Evolutionary conservation across 2,113 vertebrate species (phyloP), one percentile per base, ranked within the genome.

Genomic region (Coryphaenoides rupestris): DNA sequence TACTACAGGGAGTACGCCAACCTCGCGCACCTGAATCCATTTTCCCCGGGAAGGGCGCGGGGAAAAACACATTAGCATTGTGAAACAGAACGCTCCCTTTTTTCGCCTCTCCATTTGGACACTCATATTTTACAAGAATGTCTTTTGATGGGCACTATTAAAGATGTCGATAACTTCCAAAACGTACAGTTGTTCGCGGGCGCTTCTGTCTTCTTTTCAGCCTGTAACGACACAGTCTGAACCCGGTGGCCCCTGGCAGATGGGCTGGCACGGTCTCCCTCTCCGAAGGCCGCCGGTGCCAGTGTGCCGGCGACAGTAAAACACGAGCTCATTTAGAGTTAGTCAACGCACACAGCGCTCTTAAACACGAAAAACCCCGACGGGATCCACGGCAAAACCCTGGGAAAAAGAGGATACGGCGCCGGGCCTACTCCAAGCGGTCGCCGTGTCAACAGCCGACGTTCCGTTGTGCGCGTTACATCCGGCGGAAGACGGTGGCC

Each of bases 241-340:
- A 72, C 73, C 70, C 53, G 60, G 23, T 60, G n/a, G 65, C 62
- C 21, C 28, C 66, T 70, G 75, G 77, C 77, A 84, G 61, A 71
- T 62, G 16, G 78, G 74, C 77, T 72, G 73, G 80, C 33, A 81
- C 65, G n/a, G n/a, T n/a, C n/a, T 55, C 69, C 21, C 33, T 40
- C 33, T 40, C 7, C n/a, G n/a, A n/a, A n/a, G 33, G 4, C 33
- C 2, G 13, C 33, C 33, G 7, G 33, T 40, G 33, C 33, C 9
- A 40, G 33, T 40, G 33, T 40, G 33, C 33, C 13, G 13, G 33
- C 33, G 33, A 40, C 33, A 12, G 60, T 70, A 4, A 58, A 58
- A 65, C 19, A 52, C n/a, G 2, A 69, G 28, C 66, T 60, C 60
- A 65, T 74, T 69, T 56, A 28, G 16, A 56, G 59, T 59, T n/a